Percentiles rank a stretch among this genome's conserved stretches.
These are phyloP conservation scores for Aspidapion aeneum DNA, from an alignment of 2,888 invertebrate genomes.

Conservation along the genomic window DNA sequence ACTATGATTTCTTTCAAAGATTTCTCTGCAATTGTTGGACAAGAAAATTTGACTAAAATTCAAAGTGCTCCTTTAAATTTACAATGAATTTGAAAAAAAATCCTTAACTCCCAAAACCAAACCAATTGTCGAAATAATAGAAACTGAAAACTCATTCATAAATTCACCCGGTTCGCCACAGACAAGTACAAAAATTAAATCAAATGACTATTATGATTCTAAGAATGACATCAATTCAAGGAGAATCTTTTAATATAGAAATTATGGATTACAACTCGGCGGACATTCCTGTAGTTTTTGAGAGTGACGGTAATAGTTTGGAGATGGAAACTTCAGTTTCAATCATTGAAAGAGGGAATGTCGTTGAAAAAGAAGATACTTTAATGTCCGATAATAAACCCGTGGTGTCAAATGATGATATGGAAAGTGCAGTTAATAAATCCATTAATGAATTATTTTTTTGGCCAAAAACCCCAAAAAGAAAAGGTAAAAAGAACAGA, in stretches of 20 bases:
- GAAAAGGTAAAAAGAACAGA: slow-evolving; percentile 8
- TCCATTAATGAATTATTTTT: slow-evolving; percentile 1
- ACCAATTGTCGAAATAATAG: no score
- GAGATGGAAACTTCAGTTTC: background rate
- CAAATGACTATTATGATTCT: background rate
- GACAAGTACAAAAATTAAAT: background rate
- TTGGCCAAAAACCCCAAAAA: slow-evolving; percentile 6
- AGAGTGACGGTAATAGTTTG: background rate
- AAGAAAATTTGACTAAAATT: slow-evolving; percentile 1
- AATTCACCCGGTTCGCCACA: background rate
- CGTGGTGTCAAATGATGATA: background rate
- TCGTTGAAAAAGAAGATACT: background rate
- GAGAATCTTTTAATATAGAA: background rate
- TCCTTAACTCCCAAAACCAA: background rate
- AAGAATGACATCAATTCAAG: background rate
- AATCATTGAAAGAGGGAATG: background rate
- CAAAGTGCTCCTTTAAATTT: background rate
- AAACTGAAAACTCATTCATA: no score
- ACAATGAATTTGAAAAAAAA: background rate
- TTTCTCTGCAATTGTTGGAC: slow-evolving; percentile 2
- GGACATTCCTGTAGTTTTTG: slow-evolving; percentile 4
- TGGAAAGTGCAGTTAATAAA: background rate
- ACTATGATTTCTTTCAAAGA: background rate
- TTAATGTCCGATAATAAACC: background rate
- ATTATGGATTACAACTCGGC: background rate